phyloP scores from a whole-genome alignment of 2,888 invertebrate species.

The Ceratothoa steindachneri region DNA sequence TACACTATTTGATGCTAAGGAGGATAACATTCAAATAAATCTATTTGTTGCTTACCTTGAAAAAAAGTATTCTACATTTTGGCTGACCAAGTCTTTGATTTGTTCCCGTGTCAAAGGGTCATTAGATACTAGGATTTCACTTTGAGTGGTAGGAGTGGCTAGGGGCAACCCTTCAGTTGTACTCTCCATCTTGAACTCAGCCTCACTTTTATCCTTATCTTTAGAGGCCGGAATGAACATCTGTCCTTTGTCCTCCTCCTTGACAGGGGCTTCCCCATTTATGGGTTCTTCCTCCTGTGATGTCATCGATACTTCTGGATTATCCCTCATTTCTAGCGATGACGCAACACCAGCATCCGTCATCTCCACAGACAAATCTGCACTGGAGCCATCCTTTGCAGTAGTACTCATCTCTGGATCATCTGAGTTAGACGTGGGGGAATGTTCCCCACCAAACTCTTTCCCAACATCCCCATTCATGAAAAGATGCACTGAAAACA shows the following conservation, averaged over 20 bases:
- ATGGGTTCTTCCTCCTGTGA: no score
- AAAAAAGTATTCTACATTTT: constrained; percentile 83
- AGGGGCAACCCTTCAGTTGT: neutral
- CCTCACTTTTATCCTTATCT: neutral
- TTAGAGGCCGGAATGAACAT: no score
- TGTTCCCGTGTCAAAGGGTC: constrained; percentile 63
- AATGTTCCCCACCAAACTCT: constrained; percentile 67
- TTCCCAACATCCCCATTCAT: constrained; percentile 79
- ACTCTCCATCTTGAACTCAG: neutral
- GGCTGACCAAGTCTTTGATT: constrained; percentile 71
- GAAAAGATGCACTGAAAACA: constrained; percentile 65
- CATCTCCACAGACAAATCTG: constrained; percentile 9
- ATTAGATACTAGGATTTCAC: neutral
- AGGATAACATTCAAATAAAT: no score
- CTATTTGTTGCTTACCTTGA: constrained; percentile 77
- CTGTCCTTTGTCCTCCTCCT: neutral
- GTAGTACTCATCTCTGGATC: constrained; percentile 54
- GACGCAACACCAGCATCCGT: neutral
- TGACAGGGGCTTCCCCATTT: neutral
- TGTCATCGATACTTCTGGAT: neutral
- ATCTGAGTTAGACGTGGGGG: constrained; percentile 67
- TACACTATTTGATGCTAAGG: no score
- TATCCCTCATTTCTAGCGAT: neutral
- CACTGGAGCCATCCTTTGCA: neutral
- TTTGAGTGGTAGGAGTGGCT: neutral